Base-by-base conservation (phyloP, 2,888 invertebrate species). In the Sminthurinus aureus region DNA sequence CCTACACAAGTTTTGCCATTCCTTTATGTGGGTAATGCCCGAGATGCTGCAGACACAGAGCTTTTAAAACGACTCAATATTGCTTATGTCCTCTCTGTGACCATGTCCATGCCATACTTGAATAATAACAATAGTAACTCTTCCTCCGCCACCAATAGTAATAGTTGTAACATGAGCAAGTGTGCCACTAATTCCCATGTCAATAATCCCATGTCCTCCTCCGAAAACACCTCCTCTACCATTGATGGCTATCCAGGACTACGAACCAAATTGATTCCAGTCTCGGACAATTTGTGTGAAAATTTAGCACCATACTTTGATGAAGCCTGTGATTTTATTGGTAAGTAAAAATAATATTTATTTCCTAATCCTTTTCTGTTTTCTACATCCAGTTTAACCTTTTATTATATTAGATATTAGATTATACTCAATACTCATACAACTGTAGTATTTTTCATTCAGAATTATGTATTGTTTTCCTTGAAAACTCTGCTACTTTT, bases 231-330 rank as follows among this genome's bases (percentile, higher is more conserved):
- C 24, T 71, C n/a, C 20, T 11, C 24, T n/a, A 75, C 6, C 1
- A 24, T 26, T 75, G 26, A 75, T 50, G 26, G 26, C 26, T 38
- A 75, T 26, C n/a, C 26, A 50, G 85, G 85, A 66, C 79, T 79
- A 20, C 84, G 82, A 20, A 86, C 84, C 64, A 50, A 74, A 76
- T 79, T 79, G 38, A 69, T 69, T 38, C 79, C 64, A 84, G 96
- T 96, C 88, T 93, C 94, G 85, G 96, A 96, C 92, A 95, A 94
- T 87, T 94, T 94, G 79, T 94, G 95, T 89, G 96, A 96, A 90
- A 96, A 96, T 91, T 93, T 96, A 85, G 94, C 94, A 89, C 96
- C 96, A 92, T 96, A 95, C 92, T 96, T 96, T 91, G 94, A 95
- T 90, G 95, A 96, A 90, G 95, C 96, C 89, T 95, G 94, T 90